Evolutionary conservation across 1,140 invertebrate genomes (phyloP), one percentile per base, ranked within the genome.

Genomic region (Hormaphis cornu): DNA sequence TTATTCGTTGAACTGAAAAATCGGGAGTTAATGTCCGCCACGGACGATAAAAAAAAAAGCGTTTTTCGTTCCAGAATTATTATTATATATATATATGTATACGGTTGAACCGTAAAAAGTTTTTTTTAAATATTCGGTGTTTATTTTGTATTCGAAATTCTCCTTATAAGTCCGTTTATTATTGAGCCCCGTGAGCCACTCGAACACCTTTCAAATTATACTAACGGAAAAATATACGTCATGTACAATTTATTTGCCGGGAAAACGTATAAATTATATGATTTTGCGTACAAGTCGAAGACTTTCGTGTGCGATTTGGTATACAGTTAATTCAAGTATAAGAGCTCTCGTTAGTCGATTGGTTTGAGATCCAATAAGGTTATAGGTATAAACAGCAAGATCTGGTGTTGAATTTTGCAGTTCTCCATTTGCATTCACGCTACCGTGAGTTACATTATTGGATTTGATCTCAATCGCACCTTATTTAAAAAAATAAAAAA

Each of bases 1-100:
- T 24, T 66, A 66, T 66, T 66, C 28, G 40, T 48, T 48, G 61
- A 66, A 50, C 46, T 16, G 61, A 66, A 50, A 33, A 66, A 66
- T 50, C 44, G 44, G n/a, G 61, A 48, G 61, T 46, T 66, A 50
- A 66, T 48, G 54, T 58, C 54, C 54, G 50, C 50, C 50, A 10
- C 50, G 7, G 8, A 35, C 9, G 26, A 22, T 26, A 1, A 22
- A 28, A 42, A 61, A 24, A 35, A 48, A 50, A 33, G 26, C 22
- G 20, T 46, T 28, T 48, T 33, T 48, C 26, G 2, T 3, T 6
- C 61, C 44, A n/a, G 1, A 63, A 35, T 48, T 50, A 33, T 30
- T n/a, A n/a, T n/a, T n/a, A n/a, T n/a, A n/a, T n/a, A n/a, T n/a
- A n/a, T n/a, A n/a, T n/a, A n/a, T n/a, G n/a, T n/a, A n/a, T n/a